Evolutionary conservation across 1,140 invertebrate species (phyloP).

Genomic region (Aplysia californica): DNA sequence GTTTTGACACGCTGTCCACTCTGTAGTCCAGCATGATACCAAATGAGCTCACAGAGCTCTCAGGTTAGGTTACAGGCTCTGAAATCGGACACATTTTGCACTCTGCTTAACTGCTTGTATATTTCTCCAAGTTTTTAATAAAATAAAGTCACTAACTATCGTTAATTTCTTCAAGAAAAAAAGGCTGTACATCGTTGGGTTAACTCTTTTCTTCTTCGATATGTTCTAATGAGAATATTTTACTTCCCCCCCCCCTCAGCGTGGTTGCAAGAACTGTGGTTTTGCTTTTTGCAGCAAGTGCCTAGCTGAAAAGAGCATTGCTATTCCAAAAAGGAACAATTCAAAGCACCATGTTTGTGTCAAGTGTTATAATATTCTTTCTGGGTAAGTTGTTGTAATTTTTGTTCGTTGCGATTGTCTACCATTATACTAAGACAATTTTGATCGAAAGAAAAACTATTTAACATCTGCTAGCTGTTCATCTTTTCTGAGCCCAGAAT

Average conservation of each 20-base stretch:
- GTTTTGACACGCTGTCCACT: no score
- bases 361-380: conserved; percentile 55
- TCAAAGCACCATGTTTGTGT: conserved; percentile 61
- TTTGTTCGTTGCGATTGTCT: no score
- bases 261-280: conserved; percentile 67
- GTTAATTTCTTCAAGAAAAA: background rate
- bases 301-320: conserved; percentile 49
- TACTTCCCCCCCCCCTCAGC: conserved; percentile 27
- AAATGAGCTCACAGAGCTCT: no score
- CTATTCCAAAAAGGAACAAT: conserved; percentile 60
- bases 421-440: no score
- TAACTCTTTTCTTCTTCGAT: background rate
- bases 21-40: no score
- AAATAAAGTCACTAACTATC: background rate
- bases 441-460: no score
- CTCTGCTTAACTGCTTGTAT: background rate
- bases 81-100: background rate
- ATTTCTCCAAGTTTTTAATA: background rate
- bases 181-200: background rate
- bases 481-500: no score
- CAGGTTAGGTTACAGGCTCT: no score
- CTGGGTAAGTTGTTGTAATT: conserved; percentile 43
- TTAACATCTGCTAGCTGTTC: no score
- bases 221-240: background rate
- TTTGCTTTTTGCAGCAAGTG: conserved; percentile 66